Conservation (phyloP, 2,797 vertebrate species). For the Characodon lateralis region DNA sequence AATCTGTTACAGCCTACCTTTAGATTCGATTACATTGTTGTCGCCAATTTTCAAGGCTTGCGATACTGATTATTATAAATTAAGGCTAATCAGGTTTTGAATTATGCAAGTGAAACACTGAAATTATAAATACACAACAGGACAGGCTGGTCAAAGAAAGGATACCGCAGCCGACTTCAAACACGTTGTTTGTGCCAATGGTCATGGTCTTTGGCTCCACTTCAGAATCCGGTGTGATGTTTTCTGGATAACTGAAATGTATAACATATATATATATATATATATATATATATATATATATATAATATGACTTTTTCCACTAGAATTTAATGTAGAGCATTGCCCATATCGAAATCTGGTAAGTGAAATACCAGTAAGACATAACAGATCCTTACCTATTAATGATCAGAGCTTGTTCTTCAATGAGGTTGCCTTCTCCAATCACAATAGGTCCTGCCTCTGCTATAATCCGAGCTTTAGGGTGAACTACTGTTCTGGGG, state of each 20-base stretch:
- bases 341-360: background rate
- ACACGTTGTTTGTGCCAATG: constrained; percentile 96
- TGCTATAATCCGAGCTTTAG: constrained; percentile 95
- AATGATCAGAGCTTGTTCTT: constrained; percentile 95
- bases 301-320: background rate
- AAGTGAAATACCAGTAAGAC: background rate
- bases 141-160: constrained; percentile 35
- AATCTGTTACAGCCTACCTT: constrained; percentile 80
- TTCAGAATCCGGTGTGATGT: constrained; percentile 88
- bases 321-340: background rate
- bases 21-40: constrained; percentile 98
- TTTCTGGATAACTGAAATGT: constrained; percentile 87
- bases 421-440: constrained; percentile 96
- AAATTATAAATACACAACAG: background rate
- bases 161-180: constrained; percentile 98
- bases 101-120: background rate
- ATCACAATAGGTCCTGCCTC: constrained; percentile 97
- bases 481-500: constrained; percentile 93
- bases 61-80: constrained; percentile 81
- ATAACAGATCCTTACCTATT: constrained; percentile 80
- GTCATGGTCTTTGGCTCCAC: constrained; percentile 93
- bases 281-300: too few species aligned
- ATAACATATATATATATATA: too few species aligned
- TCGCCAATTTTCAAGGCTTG: constrained; percentile 97
- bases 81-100: constrained; percentile 59